Percentiles rank a stretch among this genome's conserved stretches.
Conservation (phyloP, 2,888 invertebrate species). For the Lymantria dispar region DNA sequence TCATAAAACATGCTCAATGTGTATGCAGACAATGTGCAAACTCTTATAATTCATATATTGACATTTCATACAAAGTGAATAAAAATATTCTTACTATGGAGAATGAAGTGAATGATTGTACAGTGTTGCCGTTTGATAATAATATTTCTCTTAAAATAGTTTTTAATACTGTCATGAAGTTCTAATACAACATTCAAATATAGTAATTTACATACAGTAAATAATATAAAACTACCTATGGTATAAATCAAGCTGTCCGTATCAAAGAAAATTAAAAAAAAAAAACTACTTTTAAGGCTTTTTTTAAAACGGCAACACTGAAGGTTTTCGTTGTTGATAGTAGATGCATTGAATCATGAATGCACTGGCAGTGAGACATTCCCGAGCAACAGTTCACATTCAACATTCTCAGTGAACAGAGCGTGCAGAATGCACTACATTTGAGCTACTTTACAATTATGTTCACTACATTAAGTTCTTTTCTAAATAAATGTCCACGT, state of each 20-base stretch:
- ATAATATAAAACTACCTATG: no score
- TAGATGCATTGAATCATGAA: conserved; percentile 40
- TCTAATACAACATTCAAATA: no score
- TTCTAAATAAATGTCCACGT: no score
- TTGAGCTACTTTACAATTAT: conserved; percentile 12
- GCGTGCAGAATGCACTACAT: conserved; percentile 48
- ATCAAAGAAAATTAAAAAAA: no score
- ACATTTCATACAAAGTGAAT: background rate
- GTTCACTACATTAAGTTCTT: background rate
- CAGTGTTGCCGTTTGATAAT: conserved; percentile 13
- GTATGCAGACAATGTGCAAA: conserved; percentile 4
- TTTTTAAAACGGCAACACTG: conserved; percentile 15
- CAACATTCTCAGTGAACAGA: conserved; percentile 54
- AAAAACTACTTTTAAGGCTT: no score
- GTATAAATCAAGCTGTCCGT: no score
- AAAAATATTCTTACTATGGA: conserved; percentile 16
- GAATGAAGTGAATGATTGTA: conserved; percentile 9
- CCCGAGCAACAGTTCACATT: conserved; percentile 75
- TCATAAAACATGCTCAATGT: conserved; percentile 18
- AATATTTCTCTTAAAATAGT: background rate
- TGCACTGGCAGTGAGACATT: conserved; percentile 58
- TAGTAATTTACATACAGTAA: no score
- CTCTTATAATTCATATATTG: background rate
- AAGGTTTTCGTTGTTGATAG: conserved; percentile 13
- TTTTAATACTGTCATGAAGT: background rate